Evolutionary conservation across 2,113 vertebrate genomes (phyloP).

Genomic region (Cyphomyrus discorhynchus): DNA sequence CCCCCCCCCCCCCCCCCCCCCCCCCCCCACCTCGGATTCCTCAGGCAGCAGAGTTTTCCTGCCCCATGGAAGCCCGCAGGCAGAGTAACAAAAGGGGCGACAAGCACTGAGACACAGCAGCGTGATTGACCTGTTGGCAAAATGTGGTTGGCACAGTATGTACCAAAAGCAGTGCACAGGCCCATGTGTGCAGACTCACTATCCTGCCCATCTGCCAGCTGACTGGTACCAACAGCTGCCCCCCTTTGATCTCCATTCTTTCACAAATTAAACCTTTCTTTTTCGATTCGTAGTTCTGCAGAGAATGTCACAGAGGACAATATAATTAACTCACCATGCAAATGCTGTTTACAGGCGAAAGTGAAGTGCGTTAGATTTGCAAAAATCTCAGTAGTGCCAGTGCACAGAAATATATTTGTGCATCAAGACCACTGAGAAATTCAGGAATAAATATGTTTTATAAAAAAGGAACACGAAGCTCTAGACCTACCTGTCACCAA

Average conservation of each 20-base stretch:
- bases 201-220: background rate
- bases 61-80: background rate
- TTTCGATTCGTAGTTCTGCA: background rate
- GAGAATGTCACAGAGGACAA: background rate
- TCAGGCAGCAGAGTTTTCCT: background rate
- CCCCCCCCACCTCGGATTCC: background rate
- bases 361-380: background rate
- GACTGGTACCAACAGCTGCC: background rate
- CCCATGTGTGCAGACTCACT: background rate
- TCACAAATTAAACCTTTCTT: background rate
- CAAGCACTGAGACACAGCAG: background rate
- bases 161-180: background rate
- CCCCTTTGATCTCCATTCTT: background rate
- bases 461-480: background rate
- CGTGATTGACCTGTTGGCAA: background rate
- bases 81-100: background rate
- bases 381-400: background rate
- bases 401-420: background rate
- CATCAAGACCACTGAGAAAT: background rate
- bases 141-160: background rate
- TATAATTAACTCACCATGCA: background rate
- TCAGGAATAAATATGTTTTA: background rate
- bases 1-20: background rate
- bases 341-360: background rate
- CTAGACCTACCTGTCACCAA: background rate